A percentile compares a stretch with the other conserved stretches of the same genome.
These are phyloP conservation scores for Ascaphus truei DNA, from an alignment of 2,113 vertebrate genomes.

Conservation along the genomic window DNA sequence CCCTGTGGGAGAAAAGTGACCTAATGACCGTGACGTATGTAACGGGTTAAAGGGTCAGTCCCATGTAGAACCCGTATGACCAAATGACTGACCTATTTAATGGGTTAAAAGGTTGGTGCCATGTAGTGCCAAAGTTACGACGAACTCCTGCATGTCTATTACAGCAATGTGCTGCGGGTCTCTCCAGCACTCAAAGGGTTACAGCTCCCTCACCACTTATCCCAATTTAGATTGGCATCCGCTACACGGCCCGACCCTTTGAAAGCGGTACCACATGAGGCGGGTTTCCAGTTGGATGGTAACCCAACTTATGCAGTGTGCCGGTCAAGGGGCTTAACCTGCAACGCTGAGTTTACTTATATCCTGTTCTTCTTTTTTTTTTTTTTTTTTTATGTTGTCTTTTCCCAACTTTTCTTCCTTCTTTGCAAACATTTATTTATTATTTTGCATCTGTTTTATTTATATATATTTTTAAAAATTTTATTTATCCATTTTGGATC, in stretches of 20 bases:
- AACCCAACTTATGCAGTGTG: conserved; percentile 23
- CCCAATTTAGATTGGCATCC: neutral
- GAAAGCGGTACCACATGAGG: neutral
- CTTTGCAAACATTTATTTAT: neutral
- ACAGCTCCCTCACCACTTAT: neutral
- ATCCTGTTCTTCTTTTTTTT: conserved; percentile 79
- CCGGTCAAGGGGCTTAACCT: neutral
- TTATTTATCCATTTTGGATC: conserved; percentile 60
- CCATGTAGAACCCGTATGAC: too few species aligned
- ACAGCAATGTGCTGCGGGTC: neutral
- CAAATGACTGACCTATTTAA: too few species aligned
- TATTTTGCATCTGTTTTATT: neutral
- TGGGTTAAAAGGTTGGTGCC: too few species aligned
- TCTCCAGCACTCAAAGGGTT: conserved; percentile 10
- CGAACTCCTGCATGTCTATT: too few species aligned
- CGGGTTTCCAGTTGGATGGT: conserved; percentile 4
- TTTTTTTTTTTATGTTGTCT: conserved; percentile 57
- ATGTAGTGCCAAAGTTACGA: too few species aligned
- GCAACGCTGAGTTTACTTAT: conserved; percentile 60
- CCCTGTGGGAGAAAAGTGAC: too few species aligned
- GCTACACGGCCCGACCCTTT: neutral
- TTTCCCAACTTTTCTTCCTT: conserved; percentile 34
- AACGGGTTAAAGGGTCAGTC: too few species aligned
- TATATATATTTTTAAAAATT: conserved; percentile 26
- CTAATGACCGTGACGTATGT: too few species aligned